phyloP scores from a whole-genome alignment of 64 coral and sea anemone genomes.

The Platygyra sinensis region DNA sequence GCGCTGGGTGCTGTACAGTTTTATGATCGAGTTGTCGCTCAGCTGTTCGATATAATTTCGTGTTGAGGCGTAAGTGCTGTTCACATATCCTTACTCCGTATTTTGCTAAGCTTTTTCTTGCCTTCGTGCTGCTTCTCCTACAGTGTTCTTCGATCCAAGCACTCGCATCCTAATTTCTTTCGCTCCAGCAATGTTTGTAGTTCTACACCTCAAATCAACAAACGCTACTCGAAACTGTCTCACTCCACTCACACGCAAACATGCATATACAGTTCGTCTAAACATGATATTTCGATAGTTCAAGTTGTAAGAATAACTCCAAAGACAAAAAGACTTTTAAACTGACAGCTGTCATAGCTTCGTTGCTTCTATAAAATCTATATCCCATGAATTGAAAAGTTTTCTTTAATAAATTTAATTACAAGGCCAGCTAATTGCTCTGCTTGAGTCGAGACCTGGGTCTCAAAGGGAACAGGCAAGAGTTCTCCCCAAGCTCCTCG shows the following conservation, averaged over 20 bases:
- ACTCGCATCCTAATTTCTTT: neutral
- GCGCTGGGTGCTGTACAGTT: neutral
- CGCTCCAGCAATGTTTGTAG: neutral
- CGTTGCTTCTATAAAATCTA: too few species aligned
- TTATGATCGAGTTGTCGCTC: neutral
- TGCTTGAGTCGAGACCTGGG: too few species aligned
- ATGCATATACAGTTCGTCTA: neutral
- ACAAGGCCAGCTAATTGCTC: too few species aligned
- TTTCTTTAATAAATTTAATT: too few species aligned
- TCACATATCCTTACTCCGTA: neutral
- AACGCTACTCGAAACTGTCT: conserved; percentile 9
- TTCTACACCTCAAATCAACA: neutral
- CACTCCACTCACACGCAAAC: neutral
- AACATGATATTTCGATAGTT: neutral
- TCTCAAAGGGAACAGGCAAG: too few species aligned
- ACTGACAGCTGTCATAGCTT: too few species aligned
- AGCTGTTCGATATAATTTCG: neutral
- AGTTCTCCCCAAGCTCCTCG: too few species aligned
- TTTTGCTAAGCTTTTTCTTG: neutral
- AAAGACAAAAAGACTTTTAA: too few species aligned
- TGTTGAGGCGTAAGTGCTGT: neutral
- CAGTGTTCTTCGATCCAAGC: neutral
- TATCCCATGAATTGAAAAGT: too few species aligned
- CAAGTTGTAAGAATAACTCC: neutral
- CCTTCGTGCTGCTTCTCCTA: neutral